Percentiles rank a stretch among this genome's conserved stretches.
phyloP scores from a whole-genome alignment of 2,888 invertebrate genomes.

The Cheilosia impressa region DNA sequence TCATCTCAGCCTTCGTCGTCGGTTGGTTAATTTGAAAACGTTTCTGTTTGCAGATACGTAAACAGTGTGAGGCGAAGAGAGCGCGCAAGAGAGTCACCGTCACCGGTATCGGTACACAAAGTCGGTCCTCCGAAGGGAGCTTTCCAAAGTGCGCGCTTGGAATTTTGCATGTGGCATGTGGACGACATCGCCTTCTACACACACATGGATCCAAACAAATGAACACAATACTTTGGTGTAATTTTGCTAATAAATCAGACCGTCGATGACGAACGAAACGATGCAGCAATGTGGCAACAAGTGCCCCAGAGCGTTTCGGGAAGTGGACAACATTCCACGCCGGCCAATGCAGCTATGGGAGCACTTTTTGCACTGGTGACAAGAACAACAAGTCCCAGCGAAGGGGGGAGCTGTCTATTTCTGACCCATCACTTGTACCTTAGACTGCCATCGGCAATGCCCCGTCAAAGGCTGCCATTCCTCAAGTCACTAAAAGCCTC shows the following conservation, averaged over 20 bases:
- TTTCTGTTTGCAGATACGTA: conserved; percentile 73
- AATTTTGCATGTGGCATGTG: conserved; percentile 69
- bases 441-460: no score
- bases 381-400: conserved; percentile 50
- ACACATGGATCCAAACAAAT: conserved; percentile 23
- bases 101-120: conserved; percentile 28
- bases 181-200: not conserved
- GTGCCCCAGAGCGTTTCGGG: conserved; percentile 71
- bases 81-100: conserved; percentile 56
- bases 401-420: not conserved
- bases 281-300: conserved; percentile 71
- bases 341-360: conserved; percentile 31
- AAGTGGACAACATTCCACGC: conserved; percentile 69
- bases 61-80: conserved; percentile 53
- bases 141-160: conserved; percentile 41
- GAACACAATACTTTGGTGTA: conserved; percentile 62
- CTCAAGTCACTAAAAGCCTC: not conserved
- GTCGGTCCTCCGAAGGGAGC: conserved; percentile 34
- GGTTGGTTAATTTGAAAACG: conserved; percentile 74
- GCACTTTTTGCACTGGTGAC: conserved; percentile 42
- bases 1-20: conserved; percentile 75
- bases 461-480: not conserved
- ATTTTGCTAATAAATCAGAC: conserved; percentile 73
- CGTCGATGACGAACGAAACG: conserved; percentile 71
- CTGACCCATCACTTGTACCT: no score